Evolutionary conservation across 2,797 vertebrate species (phyloP).

Genomic region (Clarias fuscus): DNA sequence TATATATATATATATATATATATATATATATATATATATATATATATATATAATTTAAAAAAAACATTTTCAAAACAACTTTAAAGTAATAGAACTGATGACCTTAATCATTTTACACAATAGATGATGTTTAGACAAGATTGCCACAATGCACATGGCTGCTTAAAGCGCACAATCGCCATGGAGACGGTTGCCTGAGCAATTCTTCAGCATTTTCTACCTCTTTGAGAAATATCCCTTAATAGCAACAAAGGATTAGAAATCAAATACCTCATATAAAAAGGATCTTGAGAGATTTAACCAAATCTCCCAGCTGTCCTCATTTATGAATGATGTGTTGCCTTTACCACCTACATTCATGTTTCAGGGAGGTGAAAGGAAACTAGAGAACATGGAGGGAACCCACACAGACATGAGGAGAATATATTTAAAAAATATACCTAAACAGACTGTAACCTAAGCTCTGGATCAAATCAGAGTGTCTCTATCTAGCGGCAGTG

Average conservation of each 20-base stretch:
- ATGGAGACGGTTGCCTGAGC: conserved; percentile 49
- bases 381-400: neutral
- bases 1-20: no score
- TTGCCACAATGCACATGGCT: conserved; percentile 34
- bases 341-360: neutral
- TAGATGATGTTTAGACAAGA: conserved; percentile 34
- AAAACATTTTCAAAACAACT: neutral
- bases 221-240: conserved; percentile 46
- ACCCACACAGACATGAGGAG: neutral
- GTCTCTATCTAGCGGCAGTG: neutral
- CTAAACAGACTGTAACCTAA: neutral
- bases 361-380: neutral
- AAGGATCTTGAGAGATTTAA: conserved; percentile 39
- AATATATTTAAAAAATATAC: neutral
- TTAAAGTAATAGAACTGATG: neutral
- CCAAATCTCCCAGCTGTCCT: conserved; percentile 39
- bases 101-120: conserved; percentile 20
- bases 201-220: conserved; percentile 44
- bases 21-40: no score
- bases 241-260: conserved; percentile 51
- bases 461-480: neutral
- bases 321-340: conserved; percentile 34
- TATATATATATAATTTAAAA: no score
- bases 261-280: conserved; percentile 47
- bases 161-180: conserved; percentile 42